Evolutionary conservation across 2,888 invertebrate genomes (phyloP), one percentile per base, ranked within the genome.

Genomic region (Chorisops tibialis): DNA sequence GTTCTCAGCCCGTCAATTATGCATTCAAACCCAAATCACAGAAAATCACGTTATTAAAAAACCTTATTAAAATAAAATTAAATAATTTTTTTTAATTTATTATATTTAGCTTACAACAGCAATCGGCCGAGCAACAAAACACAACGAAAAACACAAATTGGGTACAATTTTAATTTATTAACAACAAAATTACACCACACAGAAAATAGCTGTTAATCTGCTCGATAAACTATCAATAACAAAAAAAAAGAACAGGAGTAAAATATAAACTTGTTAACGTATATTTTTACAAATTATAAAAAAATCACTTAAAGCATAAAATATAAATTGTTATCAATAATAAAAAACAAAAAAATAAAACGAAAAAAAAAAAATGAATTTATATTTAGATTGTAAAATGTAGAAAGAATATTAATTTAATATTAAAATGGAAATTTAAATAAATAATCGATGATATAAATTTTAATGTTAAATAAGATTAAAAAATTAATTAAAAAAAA

Each of bases 111-210:
- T 48, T 54, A 47, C 63, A 64, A 47, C 37, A 62, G 50, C 73
- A 67, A 65, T 67, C 63, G 66, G 69, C 67, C 64, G 67, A 64
- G 59, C 71, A 69, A 61, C 69, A 69, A 66, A 56, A 61, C 62
- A 71, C 75, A 68, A 64, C 74, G 65, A 67, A 76, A 70, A 78
- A 78, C 66, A 73, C 77, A 62, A 76, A 77, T 67, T 78, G 78
- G 78, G 78, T 78, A 68, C 78, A 78, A 72, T 78, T 78, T 69
- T 78, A 78, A 73, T 66, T 68, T 64, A 35, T 51, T 19, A 11
- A 43, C 6, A 12, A 16, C 6, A n/a, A 14, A 24, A 16, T 41
- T 21, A 22, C n/a, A 45, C 43, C 16, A 45, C 16, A 16, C 24
- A 54, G 37, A 41, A 21, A 21, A 54, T 50, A 24, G 38, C 14